Percentiles rank a stretch among this genome's conserved stretches.
phyloP scores from a whole-genome alignment of 1,140 invertebrate species.

The Aphelenchoides fujianensis region DNA sequence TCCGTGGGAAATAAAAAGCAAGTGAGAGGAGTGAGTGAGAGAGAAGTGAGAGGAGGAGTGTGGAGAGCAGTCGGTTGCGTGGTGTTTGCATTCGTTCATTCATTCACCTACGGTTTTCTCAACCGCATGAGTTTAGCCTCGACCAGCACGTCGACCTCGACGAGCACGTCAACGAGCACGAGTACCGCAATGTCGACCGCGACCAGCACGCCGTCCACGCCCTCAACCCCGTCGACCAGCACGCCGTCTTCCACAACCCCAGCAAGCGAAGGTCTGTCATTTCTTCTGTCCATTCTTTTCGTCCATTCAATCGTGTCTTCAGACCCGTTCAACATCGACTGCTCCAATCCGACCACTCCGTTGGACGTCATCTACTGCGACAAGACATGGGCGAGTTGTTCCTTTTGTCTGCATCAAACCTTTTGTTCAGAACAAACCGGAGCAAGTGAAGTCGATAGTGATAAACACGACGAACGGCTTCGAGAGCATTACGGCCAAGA shows the following conservation, averaged over 20 bases:
- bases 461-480: not conserved
- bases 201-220: not conserved
- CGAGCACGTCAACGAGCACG: not conserved
- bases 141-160: no score
- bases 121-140: no score
- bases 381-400: conserved; percentile 3
- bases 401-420: no score
- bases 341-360: not conserved
- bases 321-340: conserved; percentile 8
- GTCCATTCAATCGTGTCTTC: not conserved
- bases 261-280: not conserved
- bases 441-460: not conserved
- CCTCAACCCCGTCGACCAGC: not conserved
- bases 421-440: no score
- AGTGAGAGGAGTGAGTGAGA: not conserved
- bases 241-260: not conserved
- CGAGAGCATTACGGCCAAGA: not conserved
- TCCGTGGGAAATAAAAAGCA: conserved; percentile 9
- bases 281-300: not conserved
- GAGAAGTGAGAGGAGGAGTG: no score
- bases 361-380: not conserved
- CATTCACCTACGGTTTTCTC: no score
- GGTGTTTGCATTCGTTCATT: no score
- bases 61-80: no score
- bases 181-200: not conserved